Evolutionary conservation across 2,888 invertebrate species (phyloP), one percentile per base, ranked within the genome.

Genomic region (Punctoribates punctum): DNA sequence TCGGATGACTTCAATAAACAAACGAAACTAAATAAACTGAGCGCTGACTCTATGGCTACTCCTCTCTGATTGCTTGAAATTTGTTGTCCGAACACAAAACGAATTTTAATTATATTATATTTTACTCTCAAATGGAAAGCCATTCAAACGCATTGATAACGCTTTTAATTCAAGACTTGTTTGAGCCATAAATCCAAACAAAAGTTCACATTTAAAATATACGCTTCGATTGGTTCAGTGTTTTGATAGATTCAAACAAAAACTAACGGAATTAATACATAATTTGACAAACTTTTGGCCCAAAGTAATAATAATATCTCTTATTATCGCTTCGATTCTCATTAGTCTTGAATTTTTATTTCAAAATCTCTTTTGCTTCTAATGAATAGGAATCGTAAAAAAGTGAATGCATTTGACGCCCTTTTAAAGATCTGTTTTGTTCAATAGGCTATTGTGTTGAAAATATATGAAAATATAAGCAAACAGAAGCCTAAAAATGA

Each of bases 121-220:
- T 29, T 25, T 27, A 9, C 9, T 67, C 1, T 38, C 2, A 72
- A 72, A 72, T 72, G 72, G 48, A 27, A 72, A 72, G 5, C 13
- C 72, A 72, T 1, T 72, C 25, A 72, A 72, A 38, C 72, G 72
- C 15, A 72, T 42, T 48, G 72, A 72, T 72, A 72, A 72, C 25
- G 17, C 6, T 17, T 72, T 38, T 38, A 38, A 38, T n/a, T 46
- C 13, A 11, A 27, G 29, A 34, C 17, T 6, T 13, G 9, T 38
- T 72, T 48, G 2, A 15, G 6, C 8, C 4, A n/a, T 27, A 23
- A 48, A 34, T 67, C 38, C 11, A 38, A 34, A 9, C 13, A 34
- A 38, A 42, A 42, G 42, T 34, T 67, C 11, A 29, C 23, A 38
- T 60, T 25, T 38, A 20, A 38, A 72, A 25, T 46, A 38, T 23